phyloP scores from a whole-genome alignment of 1,140 invertebrate species.

The Schmidtea mediterranea region DNA sequence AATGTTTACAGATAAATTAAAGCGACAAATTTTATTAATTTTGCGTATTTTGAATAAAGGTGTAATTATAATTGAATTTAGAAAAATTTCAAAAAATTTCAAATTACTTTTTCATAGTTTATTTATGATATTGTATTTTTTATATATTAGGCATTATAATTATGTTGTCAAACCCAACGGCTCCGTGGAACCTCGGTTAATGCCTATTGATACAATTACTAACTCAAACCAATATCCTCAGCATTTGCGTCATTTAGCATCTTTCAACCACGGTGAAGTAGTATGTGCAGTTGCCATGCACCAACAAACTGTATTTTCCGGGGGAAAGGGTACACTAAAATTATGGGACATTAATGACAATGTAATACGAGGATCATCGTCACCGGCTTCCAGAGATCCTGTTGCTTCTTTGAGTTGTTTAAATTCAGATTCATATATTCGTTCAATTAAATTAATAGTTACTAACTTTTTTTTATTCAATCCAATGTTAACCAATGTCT shows the following conservation, averaged over 20 bases:
- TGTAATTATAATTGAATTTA: neutral
- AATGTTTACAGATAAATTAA: no score
- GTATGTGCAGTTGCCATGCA: slow-evolving; percentile 59
- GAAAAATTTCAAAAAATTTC: neutral
- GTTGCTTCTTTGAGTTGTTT: neutral
- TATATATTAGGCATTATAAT: no score
- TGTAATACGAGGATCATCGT: neutral
- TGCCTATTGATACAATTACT: no score
- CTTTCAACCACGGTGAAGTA: slow-evolving; percentile 66
- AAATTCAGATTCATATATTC: slow-evolving; percentile 43
- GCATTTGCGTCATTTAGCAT: neutral
- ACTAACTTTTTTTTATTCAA: slow-evolving; percentile 16
- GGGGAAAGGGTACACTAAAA: slow-evolving; percentile 89
- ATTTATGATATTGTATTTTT: no score
- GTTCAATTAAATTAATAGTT: slow-evolving; percentile 62
- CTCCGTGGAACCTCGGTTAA: no score
- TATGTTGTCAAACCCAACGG: no score
- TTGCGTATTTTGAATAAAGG: neutral
- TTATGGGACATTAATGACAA: slow-evolving; percentile 38
- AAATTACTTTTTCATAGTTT: no score
- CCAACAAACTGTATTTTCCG: slow-evolving; percentile 77
- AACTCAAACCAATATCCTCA: neutral
- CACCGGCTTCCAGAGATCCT: neutral
- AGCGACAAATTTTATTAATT: neutral
- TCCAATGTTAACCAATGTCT: no score